Base-by-base conservation (phyloP, 2,888 invertebrate species). In the Holacanthella duospinosa region DNA sequence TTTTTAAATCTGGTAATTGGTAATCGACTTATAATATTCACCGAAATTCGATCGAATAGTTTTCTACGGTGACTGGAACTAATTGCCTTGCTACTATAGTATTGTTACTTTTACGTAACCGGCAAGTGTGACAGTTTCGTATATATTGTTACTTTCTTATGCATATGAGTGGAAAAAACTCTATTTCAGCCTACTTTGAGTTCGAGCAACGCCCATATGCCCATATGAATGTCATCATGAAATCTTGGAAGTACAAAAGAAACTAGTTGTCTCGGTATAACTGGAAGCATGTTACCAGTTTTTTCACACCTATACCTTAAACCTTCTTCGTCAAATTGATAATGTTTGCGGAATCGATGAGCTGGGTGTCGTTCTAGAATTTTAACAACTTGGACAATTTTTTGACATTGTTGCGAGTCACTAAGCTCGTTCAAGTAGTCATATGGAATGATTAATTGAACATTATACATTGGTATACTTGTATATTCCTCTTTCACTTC, bases 151-250 rank as follows among this genome's bases (percentile, higher is more conserved):
- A n/a, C n/a, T n/a, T n/a, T n/a, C n/a, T n/a, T n/a, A n/a, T n/a
- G n/a, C n/a, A n/a, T n/a, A n/a, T n/a, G n/a, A n/a, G n/a, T n/a
- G n/a, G n/a, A n/a, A 62, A 27, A 53, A 55, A 24, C 48, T 29
- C 25, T 57, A 26, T 28, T 55, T 26, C 1, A 66, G 6, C 25
- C 57, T 58, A 16, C 27, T 27, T 1, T 25, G 36, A 2, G 66
- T 67, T 25, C 57, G 59, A 4, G 29, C 16, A 28, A 55, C 29
- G 1, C 65, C 67, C 29, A 65, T 21, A 29, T 67, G 67, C 0
- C 65, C 65, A 6, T 60, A 29, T 2, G 57, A 12, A 61, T 53
- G 21, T 63, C 61, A 56, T 68, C 66, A 43, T 73, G 72, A n/a
- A 61, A 62, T 21, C 48, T 25, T 24, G 44, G 29, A 1, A 72